Base-by-base conservation (phyloP, 2,113 vertebrate species). In the Aphelocoma coerulescens region DNA sequence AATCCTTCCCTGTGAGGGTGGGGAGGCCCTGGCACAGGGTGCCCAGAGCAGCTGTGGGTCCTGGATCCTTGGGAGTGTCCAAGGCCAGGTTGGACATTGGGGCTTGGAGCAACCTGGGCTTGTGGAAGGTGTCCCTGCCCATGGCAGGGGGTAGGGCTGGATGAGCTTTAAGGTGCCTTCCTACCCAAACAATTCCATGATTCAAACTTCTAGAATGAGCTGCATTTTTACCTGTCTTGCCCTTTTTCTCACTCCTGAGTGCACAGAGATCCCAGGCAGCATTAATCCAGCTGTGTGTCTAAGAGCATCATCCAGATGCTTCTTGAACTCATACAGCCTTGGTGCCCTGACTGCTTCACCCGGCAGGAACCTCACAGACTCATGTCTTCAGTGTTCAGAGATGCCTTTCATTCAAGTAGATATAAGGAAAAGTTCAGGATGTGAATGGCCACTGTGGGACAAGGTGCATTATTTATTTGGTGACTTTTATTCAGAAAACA, bases 51-150 rank as follows among this genome's bases (percentile, higher is more conserved):
- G 33, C 68, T 74, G 44, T 16, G 68, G 44, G 27, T 89, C 23
- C 48, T 75, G 71, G 12, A 55, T 62, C n/a, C 30, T 26, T 83
- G 79, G 24, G 0, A 33, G 17, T 48, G 48, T 0, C 30, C 62
- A 10, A 9, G 41, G 30, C 30, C 48, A 41, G 48, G 30, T 0
- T 62, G 79, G 41, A 23, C 35, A 37, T 37, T 0, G 0, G 13
- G 39, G 13, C 4, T 76, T 8, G 48, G 49, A 90, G 13, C 72
- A 49, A 0, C 8, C n/a, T 69, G 72, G 35, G 7, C 0, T 0
- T 3, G 48, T 55, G 55, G 32, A 23, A 63, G 32, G 26, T 69
- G 63, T 49, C 35, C 21, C 62, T 89, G 41, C 6, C 44, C 32
- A 13, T 16, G 26, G 21, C 79, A 62, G 3, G 17, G 8, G 1